Evolutionary conservation across 2,797 vertebrate species (phyloP).

Genomic region (Hybognathus amarus): DNA sequence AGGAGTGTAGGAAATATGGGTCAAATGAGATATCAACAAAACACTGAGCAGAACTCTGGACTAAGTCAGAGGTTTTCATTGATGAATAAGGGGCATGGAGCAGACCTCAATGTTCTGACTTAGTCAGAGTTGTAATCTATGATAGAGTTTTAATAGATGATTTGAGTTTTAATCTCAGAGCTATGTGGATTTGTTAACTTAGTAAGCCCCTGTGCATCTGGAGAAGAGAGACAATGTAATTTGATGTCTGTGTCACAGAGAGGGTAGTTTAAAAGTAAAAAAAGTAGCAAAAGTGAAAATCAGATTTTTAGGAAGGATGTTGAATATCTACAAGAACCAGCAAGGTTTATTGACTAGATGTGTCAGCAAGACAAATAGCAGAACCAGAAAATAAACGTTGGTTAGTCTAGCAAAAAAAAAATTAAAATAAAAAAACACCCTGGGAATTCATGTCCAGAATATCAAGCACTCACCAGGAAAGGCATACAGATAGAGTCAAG

Average conservation of each 20-base stretch:
- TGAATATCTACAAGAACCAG: neutral
- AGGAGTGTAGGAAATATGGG: neutral
- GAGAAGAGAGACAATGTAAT: slow-evolving; percentile 31
- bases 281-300: neutral
- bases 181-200: slow-evolving; percentile 34
- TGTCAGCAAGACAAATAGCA: neutral
- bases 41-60: neutral
- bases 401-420: neutral
- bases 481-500: slow-evolving; percentile 70
- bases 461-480: slow-evolving; percentile 67
- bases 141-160: slow-evolving; percentile 8
- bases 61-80: neutral
- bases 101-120: slow-evolving; percentile 30
- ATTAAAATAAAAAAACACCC: neutral
- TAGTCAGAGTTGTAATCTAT: slow-evolving; percentile 44
- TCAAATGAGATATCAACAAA: neutral
- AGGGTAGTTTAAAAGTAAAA: neutral
- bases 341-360: neutral
- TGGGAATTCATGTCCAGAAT: neutral
- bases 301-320: neutral
- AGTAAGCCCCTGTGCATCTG: slow-evolving; percentile 40
- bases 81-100: neutral
- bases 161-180: slow-evolving; percentile 41
- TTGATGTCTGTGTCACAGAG: slow-evolving; percentile 5
- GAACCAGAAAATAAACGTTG: neutral